These are phyloP conservation scores for Geotrypetes seraphini DNA, from an alignment of 2,797 vertebrate genomes.

Conservation along the genomic window DNA sequence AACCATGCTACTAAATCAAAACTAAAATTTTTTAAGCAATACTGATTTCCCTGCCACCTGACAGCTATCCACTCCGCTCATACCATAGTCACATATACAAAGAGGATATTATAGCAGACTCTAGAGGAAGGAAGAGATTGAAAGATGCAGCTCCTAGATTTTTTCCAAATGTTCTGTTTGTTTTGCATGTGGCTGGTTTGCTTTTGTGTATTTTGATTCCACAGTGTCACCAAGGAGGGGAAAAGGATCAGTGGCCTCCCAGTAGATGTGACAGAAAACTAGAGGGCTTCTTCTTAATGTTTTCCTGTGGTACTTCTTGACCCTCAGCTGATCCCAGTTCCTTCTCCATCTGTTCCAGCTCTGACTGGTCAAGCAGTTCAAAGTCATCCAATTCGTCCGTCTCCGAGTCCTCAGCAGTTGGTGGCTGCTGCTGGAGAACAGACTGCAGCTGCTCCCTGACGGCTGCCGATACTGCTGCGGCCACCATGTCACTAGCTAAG, in stretches of 20 bases:
- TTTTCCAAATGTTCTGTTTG: constrained; percentile 20
- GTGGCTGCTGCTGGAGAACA: constrained; percentile 35
- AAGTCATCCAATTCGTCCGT: constrained; percentile 88
- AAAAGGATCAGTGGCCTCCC: constrained; percentile 65
- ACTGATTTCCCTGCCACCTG: constrained; percentile 43
- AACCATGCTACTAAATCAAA: constrained; percentile 58
- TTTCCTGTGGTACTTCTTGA: constrained; percentile 40
- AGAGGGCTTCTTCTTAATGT: constrained; percentile 51
- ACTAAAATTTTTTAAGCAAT: constrained; percentile 48
- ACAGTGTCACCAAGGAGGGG: not conserved
- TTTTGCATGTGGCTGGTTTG: no score
- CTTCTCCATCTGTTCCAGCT: constrained; percentile 87
- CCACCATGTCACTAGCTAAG: constrained; percentile 69
- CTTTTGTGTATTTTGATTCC: constrained; percentile 10
- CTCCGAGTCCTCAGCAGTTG: constrained; percentile 74
- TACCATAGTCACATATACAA: constrained; percentile 40
- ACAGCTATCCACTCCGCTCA: constrained; percentile 47
- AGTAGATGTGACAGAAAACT: constrained; percentile 90
- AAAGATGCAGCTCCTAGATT: constrained; percentile 53
- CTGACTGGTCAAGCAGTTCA: constrained; percentile 94
- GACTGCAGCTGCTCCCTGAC: constrained; percentile 79
- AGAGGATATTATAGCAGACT: constrained; percentile 40
- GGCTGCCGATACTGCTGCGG: constrained; percentile 72
- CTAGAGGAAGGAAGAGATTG: constrained; percentile 46
- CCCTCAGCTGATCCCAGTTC: constrained; percentile 68